Evolutionary conservation across 2,113 vertebrate genomes (phyloP).

Genomic region (Chlorodrepanis virens): DNA sequence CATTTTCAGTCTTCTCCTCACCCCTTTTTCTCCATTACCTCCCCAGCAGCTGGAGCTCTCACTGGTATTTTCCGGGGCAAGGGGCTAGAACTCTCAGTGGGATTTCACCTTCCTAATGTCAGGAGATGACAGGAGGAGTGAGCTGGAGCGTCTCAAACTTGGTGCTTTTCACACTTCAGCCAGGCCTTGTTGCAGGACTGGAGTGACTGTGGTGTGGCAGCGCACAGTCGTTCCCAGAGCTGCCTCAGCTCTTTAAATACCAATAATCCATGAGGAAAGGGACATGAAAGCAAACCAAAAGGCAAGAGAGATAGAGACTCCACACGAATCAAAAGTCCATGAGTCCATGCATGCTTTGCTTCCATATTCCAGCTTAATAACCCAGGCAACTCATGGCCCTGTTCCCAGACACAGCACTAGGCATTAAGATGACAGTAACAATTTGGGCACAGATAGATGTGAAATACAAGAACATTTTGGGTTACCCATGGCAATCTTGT

Average conservation of each 20-base stretch:
- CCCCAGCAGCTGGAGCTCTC: not conserved
- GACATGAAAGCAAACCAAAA: not conserved
- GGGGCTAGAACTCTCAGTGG: rapidly evolving
- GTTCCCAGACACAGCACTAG: rapidly evolving
- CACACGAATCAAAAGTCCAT: not conserved
- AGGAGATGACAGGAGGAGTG: not conserved
- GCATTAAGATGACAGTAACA: not conserved
- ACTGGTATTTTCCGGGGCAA: rapidly evolving
- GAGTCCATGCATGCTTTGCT: rapidly evolving
- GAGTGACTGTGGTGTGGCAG: not conserved
- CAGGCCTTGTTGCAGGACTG: rapidly evolving
- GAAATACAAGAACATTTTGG: not conserved
- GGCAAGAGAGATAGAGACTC: not conserved
- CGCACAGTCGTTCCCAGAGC: not conserved
- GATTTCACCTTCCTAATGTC: rapidly evolving
- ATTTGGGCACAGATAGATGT: not conserved
- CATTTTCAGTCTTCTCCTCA: not conserved
- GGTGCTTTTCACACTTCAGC: not conserved
- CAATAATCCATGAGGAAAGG: not conserved
- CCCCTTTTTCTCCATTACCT: rapidly evolving
- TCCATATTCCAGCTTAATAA: not conserved
- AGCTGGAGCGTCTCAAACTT: rapidly evolving
- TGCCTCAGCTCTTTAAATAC: not conserved
- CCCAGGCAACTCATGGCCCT: not conserved
- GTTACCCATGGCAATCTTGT: not conserved